Percentiles rank a stretch among this genome's conserved stretches.
phyloP scores from a whole-genome alignment of 2,113 vertebrate genomes.

The Nannospalax galili region DNA sequence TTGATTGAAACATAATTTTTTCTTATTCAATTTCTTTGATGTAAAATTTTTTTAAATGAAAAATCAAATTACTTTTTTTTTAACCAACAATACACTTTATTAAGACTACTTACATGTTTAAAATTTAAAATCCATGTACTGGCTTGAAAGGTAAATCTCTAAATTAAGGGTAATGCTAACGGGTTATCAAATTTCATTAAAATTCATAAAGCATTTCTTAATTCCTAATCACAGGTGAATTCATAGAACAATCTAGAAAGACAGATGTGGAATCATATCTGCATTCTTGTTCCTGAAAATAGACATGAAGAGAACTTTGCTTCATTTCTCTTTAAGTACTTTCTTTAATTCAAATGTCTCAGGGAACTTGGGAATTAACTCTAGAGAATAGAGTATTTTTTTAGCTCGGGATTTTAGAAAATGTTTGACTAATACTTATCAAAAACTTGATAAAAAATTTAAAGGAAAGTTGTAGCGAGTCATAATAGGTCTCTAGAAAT shows the following conservation, averaged over 20 bases:
- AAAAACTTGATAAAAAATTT: constrained; percentile 40
- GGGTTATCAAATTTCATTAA: background rate
- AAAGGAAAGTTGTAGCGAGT: constrained; percentile 46
- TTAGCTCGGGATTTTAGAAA: constrained; percentile 35
- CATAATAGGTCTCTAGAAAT: background rate
- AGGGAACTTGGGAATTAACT: constrained; percentile 1
- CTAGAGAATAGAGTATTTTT: constrained; percentile 4
- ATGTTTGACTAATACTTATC: background rate
- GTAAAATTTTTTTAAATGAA: background rate
- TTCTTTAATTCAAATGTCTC: constrained; percentile 45
- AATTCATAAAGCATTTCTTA: background rate
- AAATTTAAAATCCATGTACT: background rate
- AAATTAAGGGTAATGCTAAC: background rate
- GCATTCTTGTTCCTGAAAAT: constrained; percentile 1
- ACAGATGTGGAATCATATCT: background rate
- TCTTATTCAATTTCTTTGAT: background rate
- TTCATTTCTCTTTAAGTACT: constrained; percentile 28
- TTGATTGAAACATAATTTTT: background rate
- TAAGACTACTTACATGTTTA: background rate
- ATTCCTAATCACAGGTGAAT: background rate
- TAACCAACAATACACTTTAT: background rate
- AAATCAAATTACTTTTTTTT: background rate
- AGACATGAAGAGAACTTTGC: background rate
- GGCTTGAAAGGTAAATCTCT: background rate
- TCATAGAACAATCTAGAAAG: background rate